Conservation (phyloP, 2,888 invertebrate species). For the Zaprionus lineosus region DNA sequence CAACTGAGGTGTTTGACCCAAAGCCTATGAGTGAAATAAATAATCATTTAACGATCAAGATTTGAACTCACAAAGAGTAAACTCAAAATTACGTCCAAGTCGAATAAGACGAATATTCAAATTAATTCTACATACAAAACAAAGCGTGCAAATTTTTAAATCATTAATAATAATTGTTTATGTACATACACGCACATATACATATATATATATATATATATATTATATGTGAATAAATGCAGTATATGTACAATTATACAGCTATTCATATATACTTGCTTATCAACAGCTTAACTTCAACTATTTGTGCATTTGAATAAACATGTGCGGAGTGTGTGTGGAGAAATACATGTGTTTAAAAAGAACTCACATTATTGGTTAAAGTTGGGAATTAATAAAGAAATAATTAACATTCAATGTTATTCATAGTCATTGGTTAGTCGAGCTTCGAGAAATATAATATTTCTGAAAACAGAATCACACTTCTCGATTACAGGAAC, state of each 20-base stretch:
- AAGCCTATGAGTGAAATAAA: conserved; percentile 68
- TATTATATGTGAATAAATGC: too few relatives aligned
- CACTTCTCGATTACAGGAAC: too few relatives aligned
- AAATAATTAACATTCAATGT: too few relatives aligned
- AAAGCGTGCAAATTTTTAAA: not conserved
- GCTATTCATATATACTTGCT: not conserved
- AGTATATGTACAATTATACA: not conserved
- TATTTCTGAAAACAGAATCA: too few relatives aligned
- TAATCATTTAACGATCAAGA: not conserved
- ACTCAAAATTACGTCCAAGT: not conserved
- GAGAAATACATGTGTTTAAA: too few relatives aligned
- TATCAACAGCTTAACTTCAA: not conserved
- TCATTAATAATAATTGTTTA: not conserved
- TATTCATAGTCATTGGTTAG: too few relatives aligned
- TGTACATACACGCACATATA: not conserved
- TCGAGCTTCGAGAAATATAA: too few relatives aligned
- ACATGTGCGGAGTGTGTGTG: not conserved
- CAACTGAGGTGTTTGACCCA: conserved; percentile 81
- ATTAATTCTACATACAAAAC: conserved; percentile 3
- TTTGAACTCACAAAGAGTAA: not conserved
- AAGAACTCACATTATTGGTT: too few relatives aligned
- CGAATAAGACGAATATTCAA: not conserved
- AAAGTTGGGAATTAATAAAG: too few relatives aligned
- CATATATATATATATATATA: too few relatives aligned
- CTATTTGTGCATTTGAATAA: not conserved